Conservation (phyloP, 2,797 vertebrate genomes). For the Acipenser ruthenus region DNA sequence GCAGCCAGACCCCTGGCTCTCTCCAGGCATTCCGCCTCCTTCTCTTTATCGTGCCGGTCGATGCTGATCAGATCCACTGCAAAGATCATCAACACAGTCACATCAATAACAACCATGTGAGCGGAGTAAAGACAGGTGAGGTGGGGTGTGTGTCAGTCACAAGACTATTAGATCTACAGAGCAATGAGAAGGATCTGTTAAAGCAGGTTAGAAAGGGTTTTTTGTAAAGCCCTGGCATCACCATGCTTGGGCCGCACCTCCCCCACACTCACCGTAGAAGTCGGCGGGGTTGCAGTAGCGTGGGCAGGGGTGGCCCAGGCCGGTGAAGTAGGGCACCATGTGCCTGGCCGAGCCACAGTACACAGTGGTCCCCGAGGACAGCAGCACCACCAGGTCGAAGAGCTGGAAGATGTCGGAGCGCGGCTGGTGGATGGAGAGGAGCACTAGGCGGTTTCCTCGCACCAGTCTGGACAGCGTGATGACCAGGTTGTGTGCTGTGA, state of each 20-base stretch:
- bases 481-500: slow-evolving; percentile 92
- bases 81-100: slow-evolving; percentile 15
- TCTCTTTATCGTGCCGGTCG: slow-evolving; percentile 69
- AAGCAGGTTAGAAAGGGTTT: too few relatives aligned
- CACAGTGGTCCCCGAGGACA: slow-evolving; percentile 76
- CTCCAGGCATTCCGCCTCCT: slow-evolving; percentile 65
- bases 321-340: slow-evolving; percentile 87
- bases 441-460: slow-evolving; percentile 82
- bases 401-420: slow-evolving; percentile 92
- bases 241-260: too few relatives aligned
- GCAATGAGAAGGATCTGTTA: too few relatives aligned
- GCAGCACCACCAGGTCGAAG: slow-evolving; percentile 85
- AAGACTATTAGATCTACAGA: too few relatives aligned
- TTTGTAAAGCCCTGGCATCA: too few relatives aligned
- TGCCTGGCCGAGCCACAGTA: slow-evolving; percentile 80
- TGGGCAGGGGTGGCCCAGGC: slow-evolving; percentile 80
- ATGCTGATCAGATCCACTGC: slow-evolving; percentile 87
- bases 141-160: too few relatives aligned
- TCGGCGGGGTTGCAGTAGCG: slow-evolving; percentile 91
- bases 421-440: slow-evolving; percentile 90
- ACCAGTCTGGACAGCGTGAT: slow-evolving; percentile 85
- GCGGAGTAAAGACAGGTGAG: too few relatives aligned
- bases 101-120: too few relatives aligned
- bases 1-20: slow-evolving; percentile 59
- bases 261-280: slow-evolving; percentile 75